Evolutionary conservation across 2,113 vertebrate species (phyloP).

Genomic region (Actinemys pallida): DNA sequence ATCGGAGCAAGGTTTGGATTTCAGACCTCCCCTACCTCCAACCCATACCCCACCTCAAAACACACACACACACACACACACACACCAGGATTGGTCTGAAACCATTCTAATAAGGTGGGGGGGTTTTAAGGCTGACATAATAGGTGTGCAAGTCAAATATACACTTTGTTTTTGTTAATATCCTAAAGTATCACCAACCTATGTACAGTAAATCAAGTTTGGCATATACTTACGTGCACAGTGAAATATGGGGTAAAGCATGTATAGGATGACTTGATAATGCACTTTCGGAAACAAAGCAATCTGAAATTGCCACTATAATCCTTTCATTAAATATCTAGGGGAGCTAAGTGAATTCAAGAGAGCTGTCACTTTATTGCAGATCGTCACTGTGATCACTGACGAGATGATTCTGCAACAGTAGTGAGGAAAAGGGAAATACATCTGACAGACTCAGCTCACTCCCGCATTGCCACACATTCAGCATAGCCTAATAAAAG

Average conservation of each 20-base stretch:
- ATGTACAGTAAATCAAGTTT: not conserved
- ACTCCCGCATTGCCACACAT: not conserved
- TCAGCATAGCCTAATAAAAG: not conserved
- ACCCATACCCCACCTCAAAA: not conserved
- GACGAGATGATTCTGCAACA: not conserved
- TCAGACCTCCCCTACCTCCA: not conserved
- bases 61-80: not conserved
- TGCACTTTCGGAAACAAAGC: not conserved
- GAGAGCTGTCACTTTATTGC: not conserved
- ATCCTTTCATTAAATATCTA: not conserved
- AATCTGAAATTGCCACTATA: not conserved
- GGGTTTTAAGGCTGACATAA: not conserved
- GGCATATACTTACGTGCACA: not conserved
- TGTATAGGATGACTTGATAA: not conserved
- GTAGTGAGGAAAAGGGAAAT: constrained; percentile 7
- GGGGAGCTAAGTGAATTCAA: accelerated
- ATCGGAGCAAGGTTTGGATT: not conserved
- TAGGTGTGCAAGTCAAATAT: not conserved
- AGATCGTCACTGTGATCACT: not conserved
- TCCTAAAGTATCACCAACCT: not conserved
- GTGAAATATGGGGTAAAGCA: not conserved
- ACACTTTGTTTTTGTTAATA: not conserved
- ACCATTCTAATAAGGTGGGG: not conserved
- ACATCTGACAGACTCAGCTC: not conserved
- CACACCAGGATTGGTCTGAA: not conserved